A percentile compares a stretch with the other conserved stretches of the same genome.
phyloP scores from a whole-genome alignment of 1,140 invertebrate species.

The Rhagoletis pomonella region DNA sequence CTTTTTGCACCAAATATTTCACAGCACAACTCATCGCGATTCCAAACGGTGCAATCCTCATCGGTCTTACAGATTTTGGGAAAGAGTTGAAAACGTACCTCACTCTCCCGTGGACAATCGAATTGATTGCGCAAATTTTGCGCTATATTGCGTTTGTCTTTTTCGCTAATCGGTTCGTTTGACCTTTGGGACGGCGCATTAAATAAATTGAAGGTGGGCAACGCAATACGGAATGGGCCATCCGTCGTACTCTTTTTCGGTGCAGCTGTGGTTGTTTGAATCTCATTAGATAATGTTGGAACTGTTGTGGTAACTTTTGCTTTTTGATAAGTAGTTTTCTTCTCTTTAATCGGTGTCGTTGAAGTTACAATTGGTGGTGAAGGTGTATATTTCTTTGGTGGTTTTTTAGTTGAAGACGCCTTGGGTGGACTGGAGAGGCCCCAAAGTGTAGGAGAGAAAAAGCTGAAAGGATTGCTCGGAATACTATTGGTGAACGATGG shows the following conservation, averaged over 20 bases:
- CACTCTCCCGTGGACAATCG: conserved; percentile 76
- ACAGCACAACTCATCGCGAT: conserved; percentile 77
- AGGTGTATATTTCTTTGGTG: conserved; percentile 75
- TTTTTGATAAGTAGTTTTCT: conserved; percentile 71
- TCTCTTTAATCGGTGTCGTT: conserved; percentile 67
- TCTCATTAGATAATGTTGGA: neutral
- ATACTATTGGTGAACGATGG: neutral
- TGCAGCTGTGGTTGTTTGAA: conserved; percentile 18
- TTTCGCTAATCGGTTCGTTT: conserved; percentile 61
- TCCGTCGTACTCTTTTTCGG: conserved; percentile 60
- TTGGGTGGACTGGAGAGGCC: conserved; percentile 27
- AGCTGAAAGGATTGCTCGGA: conserved; percentile 37
- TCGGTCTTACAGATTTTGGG: conserved; percentile 77
- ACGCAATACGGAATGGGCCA: conserved; percentile 69
- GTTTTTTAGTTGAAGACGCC: conserved; percentile 72
- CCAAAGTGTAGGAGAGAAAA: conserved; percentile 53
- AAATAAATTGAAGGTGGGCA: conserved; percentile 71
- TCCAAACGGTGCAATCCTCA: conserved; percentile 76
- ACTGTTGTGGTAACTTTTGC: conserved; percentile 53
- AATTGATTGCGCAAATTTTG: conserved; percentile 64
- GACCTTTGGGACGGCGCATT: conserved; percentile 55
- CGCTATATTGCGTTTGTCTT: conserved; percentile 64
- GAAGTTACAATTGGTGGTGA: conserved; percentile 67
- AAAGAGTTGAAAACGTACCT: conserved; percentile 75
- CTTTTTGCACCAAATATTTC: conserved; percentile 74